Evolutionary conservation across 2,113 vertebrate genomes (phyloP).

Genomic region (Cromileptes altivelis): DNA sequence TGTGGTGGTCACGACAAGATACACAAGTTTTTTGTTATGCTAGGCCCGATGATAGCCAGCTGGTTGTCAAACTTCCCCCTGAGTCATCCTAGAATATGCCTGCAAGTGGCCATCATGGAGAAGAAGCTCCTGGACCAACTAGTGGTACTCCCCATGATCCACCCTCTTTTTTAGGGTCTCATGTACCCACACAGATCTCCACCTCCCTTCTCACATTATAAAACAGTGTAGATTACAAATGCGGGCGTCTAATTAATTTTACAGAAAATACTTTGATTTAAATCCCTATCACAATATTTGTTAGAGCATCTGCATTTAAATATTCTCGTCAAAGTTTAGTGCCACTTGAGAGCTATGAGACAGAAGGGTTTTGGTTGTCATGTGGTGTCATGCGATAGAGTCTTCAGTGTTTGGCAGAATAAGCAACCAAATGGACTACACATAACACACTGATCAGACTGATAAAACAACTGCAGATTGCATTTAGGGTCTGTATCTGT

Average conservation of each 20-base stretch:
- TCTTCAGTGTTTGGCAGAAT: background rate
- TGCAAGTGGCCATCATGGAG: no score
- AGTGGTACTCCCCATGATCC: no score
- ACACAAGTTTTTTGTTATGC: no score
- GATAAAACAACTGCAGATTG: constrained; percentile 23
- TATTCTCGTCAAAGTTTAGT: background rate
- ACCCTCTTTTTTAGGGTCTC: no score
- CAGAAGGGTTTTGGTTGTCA: background rate
- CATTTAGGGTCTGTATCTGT: background rate
- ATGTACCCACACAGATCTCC: no score
- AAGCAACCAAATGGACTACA: constrained; percentile 1
- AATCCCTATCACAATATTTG: background rate
- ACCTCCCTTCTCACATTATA: no score
- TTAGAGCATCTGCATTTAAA: background rate
- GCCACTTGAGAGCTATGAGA: background rate
- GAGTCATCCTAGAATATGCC: no score
- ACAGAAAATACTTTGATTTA: background rate
- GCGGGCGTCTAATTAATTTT: background rate
- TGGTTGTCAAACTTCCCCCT: no score
- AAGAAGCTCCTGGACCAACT: no score
- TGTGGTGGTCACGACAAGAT: no score
- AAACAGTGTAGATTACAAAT: background rate
- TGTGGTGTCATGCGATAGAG: background rate
- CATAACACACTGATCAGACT: background rate
- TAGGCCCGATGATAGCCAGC: no score